Conservation (phyloP, 2,888 invertebrate species). For the Yponomeuta plumbellus region DNA sequence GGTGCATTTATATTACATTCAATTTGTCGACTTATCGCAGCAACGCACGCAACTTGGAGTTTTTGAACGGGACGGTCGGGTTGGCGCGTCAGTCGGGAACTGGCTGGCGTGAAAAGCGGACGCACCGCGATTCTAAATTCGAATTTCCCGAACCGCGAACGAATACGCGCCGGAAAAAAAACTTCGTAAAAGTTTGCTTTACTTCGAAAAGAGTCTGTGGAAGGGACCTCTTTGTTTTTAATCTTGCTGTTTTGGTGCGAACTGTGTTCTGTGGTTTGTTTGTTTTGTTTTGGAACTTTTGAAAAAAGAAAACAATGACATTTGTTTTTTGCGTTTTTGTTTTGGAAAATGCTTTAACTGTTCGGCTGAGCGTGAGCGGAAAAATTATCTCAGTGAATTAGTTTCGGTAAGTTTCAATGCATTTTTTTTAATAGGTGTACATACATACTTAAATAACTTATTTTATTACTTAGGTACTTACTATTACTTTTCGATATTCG, state of each 20-base stretch:
- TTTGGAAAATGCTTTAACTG: background rate
- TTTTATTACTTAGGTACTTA: no score
- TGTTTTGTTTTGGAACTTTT: background rate
- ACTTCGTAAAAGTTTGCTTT: background rate
- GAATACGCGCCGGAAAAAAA: background rate
- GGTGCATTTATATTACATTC: background rate
- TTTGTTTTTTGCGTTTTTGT: background rate
- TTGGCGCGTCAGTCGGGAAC: background rate
- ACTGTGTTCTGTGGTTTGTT: background rate
- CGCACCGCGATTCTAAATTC: background rate
- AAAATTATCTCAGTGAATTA: background rate
- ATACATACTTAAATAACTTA: background rate
- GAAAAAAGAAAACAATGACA: background rate
- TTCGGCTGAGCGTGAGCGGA: background rate
- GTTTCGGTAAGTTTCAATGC: background rate
- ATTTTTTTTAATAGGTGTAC: background rate
- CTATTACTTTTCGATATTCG: no score
- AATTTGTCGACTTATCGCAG: background rate
- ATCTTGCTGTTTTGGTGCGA: background rate
- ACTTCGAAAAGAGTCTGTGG: background rate
- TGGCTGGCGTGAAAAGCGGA: background rate
- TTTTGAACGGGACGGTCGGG: background rate
- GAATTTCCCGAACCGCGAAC: background rate
- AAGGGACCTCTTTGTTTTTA: background rate
- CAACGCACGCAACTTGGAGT: background rate